Percentiles rank a stretch among this genome's conserved stretches.
Evolutionary conservation across 2,888 invertebrate genomes (phyloP).

Genomic region (Philhelius pedissequus): DNA sequence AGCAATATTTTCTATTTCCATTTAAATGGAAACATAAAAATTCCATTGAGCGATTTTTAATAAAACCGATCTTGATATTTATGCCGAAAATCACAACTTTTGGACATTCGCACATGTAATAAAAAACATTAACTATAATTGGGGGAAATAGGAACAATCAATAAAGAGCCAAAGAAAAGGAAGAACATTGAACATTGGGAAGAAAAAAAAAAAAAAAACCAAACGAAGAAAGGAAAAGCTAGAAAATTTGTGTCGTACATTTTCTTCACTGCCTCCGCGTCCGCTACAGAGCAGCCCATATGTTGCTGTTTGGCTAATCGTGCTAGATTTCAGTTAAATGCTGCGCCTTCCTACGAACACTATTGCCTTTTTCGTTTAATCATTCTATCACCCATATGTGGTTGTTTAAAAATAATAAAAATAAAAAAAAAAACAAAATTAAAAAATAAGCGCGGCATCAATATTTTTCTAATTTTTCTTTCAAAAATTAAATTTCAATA

Average conservation of each 20-base stretch:
- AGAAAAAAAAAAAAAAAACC: too few species aligned
- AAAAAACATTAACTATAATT: constrained; percentile 20
- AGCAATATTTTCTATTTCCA: constrained; percentile 33
- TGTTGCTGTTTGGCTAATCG: constrained; percentile 60
- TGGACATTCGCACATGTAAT: constrained; percentile 18
- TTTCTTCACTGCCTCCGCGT: constrained; percentile 37
- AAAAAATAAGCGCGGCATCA: constrained; percentile 29
- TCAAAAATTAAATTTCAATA: neutral
- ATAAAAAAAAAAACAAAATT: too few species aligned
- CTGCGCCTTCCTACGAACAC: neutral
- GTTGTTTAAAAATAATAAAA: constrained; percentile 14
- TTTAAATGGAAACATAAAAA: constrained; percentile 9
- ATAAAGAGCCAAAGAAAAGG: constrained; percentile 24
- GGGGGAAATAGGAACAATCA: constrained; percentile 38
- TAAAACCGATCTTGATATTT: neutral
- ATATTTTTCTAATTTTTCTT: neutral
- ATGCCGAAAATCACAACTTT: neutral
- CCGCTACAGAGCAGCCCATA: constrained; percentile 44
- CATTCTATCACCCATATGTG: neutral
- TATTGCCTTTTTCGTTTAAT: neutral
- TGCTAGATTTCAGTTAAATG: neutral
- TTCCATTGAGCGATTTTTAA: neutral
- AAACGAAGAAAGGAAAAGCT: constrained; percentile 30
- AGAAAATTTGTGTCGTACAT: constrained; percentile 42
- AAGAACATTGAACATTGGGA: neutral